phyloP scores from a whole-genome alignment of 2,888 invertebrate species.

The Cabera pusaria region DNA sequence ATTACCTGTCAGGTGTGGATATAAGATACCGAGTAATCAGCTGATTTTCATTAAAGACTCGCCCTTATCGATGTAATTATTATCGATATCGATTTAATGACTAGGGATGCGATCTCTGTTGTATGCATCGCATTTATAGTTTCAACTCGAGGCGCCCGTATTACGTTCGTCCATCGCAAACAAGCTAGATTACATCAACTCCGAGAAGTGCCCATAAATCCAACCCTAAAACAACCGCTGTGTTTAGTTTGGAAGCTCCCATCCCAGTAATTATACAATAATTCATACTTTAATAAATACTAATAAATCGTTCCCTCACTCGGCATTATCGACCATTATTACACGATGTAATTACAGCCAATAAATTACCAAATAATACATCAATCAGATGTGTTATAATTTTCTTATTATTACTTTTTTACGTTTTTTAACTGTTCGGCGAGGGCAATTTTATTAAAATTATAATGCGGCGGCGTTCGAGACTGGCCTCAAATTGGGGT shows the following conservation, averaged over 20 bases:
- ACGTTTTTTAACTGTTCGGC: conserved; percentile 63
- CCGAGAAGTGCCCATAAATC: conserved; percentile 76
- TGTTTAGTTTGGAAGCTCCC: conserved; percentile 79
- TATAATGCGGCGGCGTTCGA: conserved; percentile 63
- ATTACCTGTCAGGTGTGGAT: conserved; percentile 11
- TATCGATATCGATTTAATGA: conserved; percentile 31
- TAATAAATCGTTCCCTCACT: conserved; percentile 77
- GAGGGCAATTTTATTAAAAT: conserved; percentile 81
- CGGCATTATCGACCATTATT: conserved; percentile 78
- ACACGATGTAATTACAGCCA: conserved; percentile 81
- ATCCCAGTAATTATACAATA: conserved; percentile 82
- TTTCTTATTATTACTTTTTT: conserved; percentile 68
- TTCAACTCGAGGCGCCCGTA: conserved; percentile 4
- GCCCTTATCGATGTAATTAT: conserved; percentile 9
- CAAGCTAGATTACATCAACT: conserved; percentile 67
- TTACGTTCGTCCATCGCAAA: conserved; percentile 49
- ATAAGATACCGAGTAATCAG: conserved; percentile 13
- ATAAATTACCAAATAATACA: conserved; percentile 84
- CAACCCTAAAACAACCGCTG: conserved; percentile 75
- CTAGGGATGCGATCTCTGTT: not conserved
- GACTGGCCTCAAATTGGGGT: conserved; percentile 73
- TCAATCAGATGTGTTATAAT: conserved; percentile 84
- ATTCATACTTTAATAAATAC: conserved; percentile 83
- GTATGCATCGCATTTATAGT: not conserved
- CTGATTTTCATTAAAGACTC: conserved; percentile 19